Conservation (phyloP, 2,888 invertebrate species). For the Rotaria sp. region DNA sequence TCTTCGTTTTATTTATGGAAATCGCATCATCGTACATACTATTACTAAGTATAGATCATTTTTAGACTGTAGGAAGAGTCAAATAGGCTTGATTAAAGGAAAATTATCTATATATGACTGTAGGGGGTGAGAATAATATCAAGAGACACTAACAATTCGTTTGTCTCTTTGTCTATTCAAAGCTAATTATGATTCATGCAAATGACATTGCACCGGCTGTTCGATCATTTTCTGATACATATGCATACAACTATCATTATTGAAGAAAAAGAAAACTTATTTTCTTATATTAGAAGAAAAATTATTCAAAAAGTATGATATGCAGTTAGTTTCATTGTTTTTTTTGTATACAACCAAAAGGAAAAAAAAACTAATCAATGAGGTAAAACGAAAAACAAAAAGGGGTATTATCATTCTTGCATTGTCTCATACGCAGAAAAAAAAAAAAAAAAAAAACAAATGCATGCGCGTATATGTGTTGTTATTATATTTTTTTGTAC, state of each 20-base stretch:
- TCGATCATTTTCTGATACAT: neutral
- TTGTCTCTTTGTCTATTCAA: neutral
- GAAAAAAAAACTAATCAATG: neutral
- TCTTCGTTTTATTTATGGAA: neutral
- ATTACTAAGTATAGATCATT: neutral
- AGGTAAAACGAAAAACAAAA: neutral
- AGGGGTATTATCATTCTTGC: neutral
- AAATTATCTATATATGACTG: neutral
- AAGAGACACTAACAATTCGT: neutral
- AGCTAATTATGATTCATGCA: conserved; percentile 8
- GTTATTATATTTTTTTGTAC: neutral
- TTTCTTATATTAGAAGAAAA: neutral
- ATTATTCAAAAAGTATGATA: neutral
- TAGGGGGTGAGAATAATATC: neutral
- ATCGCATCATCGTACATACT: neutral
- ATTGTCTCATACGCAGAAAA: neutral
- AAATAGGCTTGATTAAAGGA: neutral
- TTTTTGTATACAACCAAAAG: neutral
- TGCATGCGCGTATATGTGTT: neutral
- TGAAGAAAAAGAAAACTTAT: neutral
- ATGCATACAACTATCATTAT: neutral
- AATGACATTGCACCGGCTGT: neutral
- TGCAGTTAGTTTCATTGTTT: neutral
- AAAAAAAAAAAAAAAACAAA: neutral
- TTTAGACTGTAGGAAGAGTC: neutral